Conservation (phyloP, 1,140 invertebrate species). For the Leptinotarsa defecta region DNA sequence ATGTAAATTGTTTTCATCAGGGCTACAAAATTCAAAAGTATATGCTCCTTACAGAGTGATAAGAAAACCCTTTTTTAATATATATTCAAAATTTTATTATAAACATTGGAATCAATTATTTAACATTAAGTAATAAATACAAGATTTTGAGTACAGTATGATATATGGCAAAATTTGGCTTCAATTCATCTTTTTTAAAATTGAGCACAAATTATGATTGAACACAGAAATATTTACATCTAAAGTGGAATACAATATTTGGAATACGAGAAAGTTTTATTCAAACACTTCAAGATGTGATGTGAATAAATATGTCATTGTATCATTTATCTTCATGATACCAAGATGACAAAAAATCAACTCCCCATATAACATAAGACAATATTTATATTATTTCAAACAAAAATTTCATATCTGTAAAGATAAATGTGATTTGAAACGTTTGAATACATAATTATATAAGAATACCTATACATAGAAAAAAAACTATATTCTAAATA, state of each 20-base stretch:
- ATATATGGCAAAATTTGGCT: conserved; percentile 43
- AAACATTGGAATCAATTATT: conserved; percentile 39
- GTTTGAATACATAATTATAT: too few species aligned
- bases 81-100: conserved; percentile 32
- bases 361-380: too few species aligned
- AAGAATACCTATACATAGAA: too few species aligned
- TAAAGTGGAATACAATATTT: conserved; percentile 29
- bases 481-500: too few species aligned
- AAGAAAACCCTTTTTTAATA: too few species aligned
- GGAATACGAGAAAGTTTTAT: conserved; percentile 20
- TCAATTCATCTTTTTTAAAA: conserved; percentile 36
- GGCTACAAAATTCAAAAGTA: too few species aligned
- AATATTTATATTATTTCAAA: too few species aligned
- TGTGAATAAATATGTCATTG: not conserved
- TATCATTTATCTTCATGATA: not conserved
- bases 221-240: conserved; percentile 22
- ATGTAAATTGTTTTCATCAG: too few species aligned
- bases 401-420: too few species aligned
- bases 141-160: conserved; percentile 30
- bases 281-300: not conserved
- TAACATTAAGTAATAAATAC: conserved; percentile 39
- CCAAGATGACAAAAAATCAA: too few species aligned
- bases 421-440: too few species aligned
- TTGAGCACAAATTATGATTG: conserved; percentile 38
- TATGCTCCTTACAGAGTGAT: too few species aligned